Conservation (phyloP, 1,140 invertebrate genomes). For the Atta texana region DNA sequence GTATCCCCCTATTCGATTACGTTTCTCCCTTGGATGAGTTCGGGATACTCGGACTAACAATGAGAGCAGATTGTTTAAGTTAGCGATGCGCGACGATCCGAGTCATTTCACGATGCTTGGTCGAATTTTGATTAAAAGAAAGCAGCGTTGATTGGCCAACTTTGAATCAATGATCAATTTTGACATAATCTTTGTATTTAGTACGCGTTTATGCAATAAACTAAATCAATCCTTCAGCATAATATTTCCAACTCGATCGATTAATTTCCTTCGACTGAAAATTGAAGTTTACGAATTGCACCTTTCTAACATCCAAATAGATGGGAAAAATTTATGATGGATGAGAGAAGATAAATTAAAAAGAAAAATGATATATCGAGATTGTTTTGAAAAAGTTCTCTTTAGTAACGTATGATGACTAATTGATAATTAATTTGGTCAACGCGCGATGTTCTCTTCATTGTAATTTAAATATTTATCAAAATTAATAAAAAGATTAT, state of each 20-base stretch:
- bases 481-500: not conserved
- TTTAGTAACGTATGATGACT: not conserved
- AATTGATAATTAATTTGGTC: constrained; percentile 8
- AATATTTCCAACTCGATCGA: constrained; percentile 12
- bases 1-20: constrained; percentile 65
- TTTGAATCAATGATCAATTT: not conserved
- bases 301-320: not conserved
- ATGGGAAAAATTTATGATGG: constrained; percentile 28
- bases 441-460: not conserved
- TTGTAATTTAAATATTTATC: not conserved
- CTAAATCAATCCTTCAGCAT: not conserved
- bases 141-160: constrained; percentile 20
- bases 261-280: constrained; percentile 45
- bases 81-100: constrained; percentile 36
- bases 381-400: not conserved
- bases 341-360: constrained; percentile 9
- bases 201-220: constrained; percentile 7
- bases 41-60: constrained; percentile 22
- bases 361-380: not conserved
- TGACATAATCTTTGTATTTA: constrained; percentile 6
- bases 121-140: constrained; percentile 52
- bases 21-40: not conserved
- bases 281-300: constrained; percentile 19
- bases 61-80: constrained; percentile 54
- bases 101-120: not conserved